Conservation (phyloP, 2,113 vertebrate species). For the Colius striatus region DNA sequence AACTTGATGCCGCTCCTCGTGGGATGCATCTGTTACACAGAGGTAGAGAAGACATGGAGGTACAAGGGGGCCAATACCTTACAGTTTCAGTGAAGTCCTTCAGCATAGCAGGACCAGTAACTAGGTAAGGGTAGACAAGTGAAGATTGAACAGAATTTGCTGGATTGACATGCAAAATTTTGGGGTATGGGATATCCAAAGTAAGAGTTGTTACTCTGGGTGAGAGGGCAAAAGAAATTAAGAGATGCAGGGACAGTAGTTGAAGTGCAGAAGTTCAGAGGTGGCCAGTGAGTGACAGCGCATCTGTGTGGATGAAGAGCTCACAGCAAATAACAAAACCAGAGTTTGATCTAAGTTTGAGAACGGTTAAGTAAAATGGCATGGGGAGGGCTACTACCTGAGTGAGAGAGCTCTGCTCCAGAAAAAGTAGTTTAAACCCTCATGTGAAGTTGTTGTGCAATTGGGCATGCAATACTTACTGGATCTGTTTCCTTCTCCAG, state of each 20-base stretch:
- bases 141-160: not conserved
- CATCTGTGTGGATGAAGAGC: not conserved
- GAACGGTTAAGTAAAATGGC: not conserved
- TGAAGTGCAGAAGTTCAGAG: not conserved
- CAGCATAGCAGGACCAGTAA: not conserved
- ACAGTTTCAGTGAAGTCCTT: not conserved
- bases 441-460: conserved; percentile 33
- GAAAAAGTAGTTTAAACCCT: not conserved
- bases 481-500: conserved; percentile 21
- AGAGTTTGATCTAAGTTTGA: not conserved
- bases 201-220: not conserved
- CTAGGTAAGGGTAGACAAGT: not conserved
- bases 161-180: not conserved
- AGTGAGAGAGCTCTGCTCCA: not conserved
- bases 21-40: not conserved
- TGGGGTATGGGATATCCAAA: not conserved
- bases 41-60: not conserved
- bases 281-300: not conserved
- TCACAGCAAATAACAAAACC: not conserved
- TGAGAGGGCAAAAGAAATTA: not conserved
- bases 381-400: not conserved
- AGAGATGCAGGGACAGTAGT: not conserved
- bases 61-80: not conserved
- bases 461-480: conserved; percentile 64
- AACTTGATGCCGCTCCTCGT: not conserved